A percentile compares a stretch with the other conserved stretches of the same genome.
Conservation (phyloP, 2,113 vertebrate species). For the Coptodon rendalli region DNA sequence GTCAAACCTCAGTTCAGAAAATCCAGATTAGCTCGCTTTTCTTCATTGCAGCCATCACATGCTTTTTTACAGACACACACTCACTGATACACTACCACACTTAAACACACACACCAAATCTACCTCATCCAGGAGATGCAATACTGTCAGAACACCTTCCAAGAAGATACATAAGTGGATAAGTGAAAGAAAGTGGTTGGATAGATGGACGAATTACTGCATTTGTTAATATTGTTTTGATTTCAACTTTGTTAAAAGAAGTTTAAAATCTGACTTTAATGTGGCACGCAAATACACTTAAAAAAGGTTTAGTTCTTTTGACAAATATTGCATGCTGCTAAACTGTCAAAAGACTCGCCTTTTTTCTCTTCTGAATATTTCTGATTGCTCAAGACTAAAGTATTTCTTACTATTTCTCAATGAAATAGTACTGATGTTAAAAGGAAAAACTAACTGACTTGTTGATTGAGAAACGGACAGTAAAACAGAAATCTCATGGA, state of each 20-base stretch:
- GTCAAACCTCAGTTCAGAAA: neutral
- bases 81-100: neutral
- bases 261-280: neutral
- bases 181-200: neutral
- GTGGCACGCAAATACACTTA: neutral
- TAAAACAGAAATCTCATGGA: neutral
- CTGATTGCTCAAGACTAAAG: neutral
- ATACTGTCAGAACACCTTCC: neutral
- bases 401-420: neutral
- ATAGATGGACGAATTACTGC: fast-evolving
- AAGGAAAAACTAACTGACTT: neutral
- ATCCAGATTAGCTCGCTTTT: neutral
- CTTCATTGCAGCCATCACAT: neutral
- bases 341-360: neutral
- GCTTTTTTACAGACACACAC: neutral
- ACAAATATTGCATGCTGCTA: neutral
- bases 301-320: neutral
- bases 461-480: neutral
- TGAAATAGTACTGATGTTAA: neutral
- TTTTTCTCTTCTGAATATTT: neutral
- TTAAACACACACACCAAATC: neutral
- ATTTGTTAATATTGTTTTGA: neutral
- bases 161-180: neutral
- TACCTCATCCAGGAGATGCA: fast-evolving
- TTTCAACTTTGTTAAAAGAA: neutral